Percentiles rank a stretch among this genome's conserved stretches.
Evolutionary conservation across 1,140 invertebrate genomes (phyloP).

Genomic region (Tetragnatha versicolor): DNA sequence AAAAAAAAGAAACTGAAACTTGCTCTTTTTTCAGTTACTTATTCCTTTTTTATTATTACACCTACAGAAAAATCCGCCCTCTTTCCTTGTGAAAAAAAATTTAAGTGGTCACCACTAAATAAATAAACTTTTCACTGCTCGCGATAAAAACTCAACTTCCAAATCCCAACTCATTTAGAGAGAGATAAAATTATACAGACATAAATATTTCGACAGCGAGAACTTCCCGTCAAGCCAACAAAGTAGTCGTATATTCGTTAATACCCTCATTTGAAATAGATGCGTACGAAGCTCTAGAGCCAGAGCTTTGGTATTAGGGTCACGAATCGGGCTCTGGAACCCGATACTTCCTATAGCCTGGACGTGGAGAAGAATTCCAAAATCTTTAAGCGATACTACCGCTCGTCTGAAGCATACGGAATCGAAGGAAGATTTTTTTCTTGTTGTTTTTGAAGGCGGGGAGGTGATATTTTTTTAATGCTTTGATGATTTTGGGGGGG

Average conservation of each 20-base stretch:
- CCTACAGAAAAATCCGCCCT: too few species aligned
- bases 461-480: slow-evolving; percentile 23
- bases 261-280: slow-evolving; percentile 34
- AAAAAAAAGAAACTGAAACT: too few species aligned
- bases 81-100: too few species aligned
- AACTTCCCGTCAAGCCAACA: too few species aligned
- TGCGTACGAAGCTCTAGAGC: neutral
- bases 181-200: too few species aligned
- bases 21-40: too few species aligned
- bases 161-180: too few species aligned
- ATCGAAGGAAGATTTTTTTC: neutral
- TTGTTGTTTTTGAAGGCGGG: neutral
- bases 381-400: slow-evolving; percentile 31
- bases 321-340: slow-evolving; percentile 13
- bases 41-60: too few species aligned
- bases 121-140: too few species aligned
- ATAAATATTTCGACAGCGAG: too few species aligned
- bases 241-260: slow-evolving; percentile 33
- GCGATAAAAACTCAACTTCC: too few species aligned
- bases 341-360: slow-evolving; percentile 38
- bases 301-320: slow-evolving; percentile 1
- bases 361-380: slow-evolving; percentile 43
- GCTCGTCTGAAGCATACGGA: slow-evolving; percentile 16
- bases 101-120: too few species aligned
- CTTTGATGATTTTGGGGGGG: neutral